phyloP scores from a whole-genome alignment of 2,888 invertebrate species.

The Hemaris fuciformis region DNA sequence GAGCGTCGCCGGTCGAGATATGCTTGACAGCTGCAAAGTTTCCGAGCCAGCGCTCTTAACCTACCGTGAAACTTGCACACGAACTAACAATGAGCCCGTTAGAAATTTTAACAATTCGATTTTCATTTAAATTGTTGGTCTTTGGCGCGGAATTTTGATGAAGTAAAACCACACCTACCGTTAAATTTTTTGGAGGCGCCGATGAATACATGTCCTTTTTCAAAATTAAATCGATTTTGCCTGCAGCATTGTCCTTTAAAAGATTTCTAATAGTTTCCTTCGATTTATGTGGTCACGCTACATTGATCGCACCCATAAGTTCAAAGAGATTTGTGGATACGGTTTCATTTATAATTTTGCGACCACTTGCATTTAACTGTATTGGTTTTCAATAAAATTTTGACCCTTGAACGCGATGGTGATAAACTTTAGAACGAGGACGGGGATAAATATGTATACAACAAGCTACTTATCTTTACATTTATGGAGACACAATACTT shows the following conservation, averaged over 20 bases:
- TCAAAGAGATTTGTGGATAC: slow-evolving; percentile 35
- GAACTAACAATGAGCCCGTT: slow-evolving; percentile 68
- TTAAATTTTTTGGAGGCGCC: slow-evolving; percentile 49
- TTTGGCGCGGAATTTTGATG: slow-evolving; percentile 55
- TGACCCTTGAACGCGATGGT: slow-evolving; percentile 19
- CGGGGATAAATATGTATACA: background rate
- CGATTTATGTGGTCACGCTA: slow-evolving; percentile 64
- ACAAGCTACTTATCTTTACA: no score
- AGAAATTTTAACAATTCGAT: slow-evolving; percentile 63
- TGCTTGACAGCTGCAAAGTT: slow-evolving; percentile 74
- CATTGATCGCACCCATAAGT: slow-evolving; percentile 67
- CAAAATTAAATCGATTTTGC: slow-evolving; percentile 56
- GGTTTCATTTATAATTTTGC: slow-evolving; percentile 48
- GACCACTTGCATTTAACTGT: slow-evolving; percentile 26
- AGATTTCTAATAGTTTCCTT: slow-evolving; percentile 60
- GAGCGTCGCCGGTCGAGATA: slow-evolving; percentile 65
- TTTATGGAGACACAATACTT: no score
- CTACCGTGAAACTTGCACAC: slow-evolving; percentile 69
- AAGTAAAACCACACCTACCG: slow-evolving; percentile 68
- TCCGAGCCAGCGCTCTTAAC: slow-evolving; percentile 56
- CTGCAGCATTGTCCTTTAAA: slow-evolving; percentile 49
- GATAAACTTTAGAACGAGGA: background rate
- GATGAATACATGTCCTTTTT: slow-evolving; percentile 46
- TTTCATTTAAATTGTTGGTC: slow-evolving; percentile 61
- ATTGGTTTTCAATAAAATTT: slow-evolving; percentile 26